Evolutionary conservation across 37 sponge, comb jelly and placozoan genomes (phyloP).

Genomic region (Crambe crambe): DNA sequence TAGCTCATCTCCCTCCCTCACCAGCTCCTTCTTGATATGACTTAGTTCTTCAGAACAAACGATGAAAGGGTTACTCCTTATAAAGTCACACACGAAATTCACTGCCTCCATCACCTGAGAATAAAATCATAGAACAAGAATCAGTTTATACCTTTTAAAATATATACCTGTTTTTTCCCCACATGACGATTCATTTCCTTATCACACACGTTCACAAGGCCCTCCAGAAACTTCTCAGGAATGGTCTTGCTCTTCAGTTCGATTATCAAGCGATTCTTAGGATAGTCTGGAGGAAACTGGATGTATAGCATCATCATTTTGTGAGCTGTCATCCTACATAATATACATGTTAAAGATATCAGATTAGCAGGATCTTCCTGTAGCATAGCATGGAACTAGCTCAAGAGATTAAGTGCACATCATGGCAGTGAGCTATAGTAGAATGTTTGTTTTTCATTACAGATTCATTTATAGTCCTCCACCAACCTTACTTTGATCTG

Average conservation of each 20-base stretch:
- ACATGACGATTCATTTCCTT: constrained; percentile 50
- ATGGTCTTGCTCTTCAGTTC: constrained; percentile 91
- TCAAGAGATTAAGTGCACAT: too few relatives aligned
- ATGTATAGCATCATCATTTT: constrained; percentile 59
- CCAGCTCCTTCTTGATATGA: constrained; percentile 72
- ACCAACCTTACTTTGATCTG: constrained; percentile 67
- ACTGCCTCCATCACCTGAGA: constrained; percentile 28
- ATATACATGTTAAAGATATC: too few relatives aligned
- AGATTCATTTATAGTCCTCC: not conserved
- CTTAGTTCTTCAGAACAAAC: constrained; percentile 90
- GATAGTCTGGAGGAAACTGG: constrained; percentile 88
- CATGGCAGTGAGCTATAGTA: not conserved
- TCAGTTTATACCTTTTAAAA: too few relatives aligned
- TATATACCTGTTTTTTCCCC: constrained; percentile 68
- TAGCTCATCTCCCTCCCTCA: constrained; percentile 64
- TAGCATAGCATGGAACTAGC: too few relatives aligned
- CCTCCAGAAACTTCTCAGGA: constrained; percentile 59
- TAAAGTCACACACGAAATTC: constrained; percentile 42
- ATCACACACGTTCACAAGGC: constrained; percentile 69
- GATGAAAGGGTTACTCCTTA: constrained; percentile 77
- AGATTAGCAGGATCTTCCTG: too few relatives aligned
- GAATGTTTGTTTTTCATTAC: too few relatives aligned
- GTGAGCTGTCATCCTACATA: constrained; percentile 64
- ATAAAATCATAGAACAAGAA: not conserved
- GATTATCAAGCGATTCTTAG: constrained; percentile 45